These are phyloP conservation scores for Speoplatyrhinus poulsoni DNA, from an alignment of 2,113 vertebrate species.

Conservation along the genomic window DNA sequence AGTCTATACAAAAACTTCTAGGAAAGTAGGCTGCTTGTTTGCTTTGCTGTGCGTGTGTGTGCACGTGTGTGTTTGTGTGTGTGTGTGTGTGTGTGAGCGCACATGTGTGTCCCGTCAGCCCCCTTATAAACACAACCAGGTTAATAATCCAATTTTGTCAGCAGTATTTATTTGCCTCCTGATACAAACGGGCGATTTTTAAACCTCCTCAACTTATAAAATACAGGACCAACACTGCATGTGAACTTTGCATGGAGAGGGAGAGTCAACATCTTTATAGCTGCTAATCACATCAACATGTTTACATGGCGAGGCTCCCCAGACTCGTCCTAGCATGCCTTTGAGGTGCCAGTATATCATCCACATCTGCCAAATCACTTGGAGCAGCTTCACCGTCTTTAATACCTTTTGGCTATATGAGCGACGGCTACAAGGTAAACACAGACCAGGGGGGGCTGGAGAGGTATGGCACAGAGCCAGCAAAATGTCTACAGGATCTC, in stretches of 20 bases:
- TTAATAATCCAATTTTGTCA: slow-evolving; percentile 44
- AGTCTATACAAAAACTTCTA: slow-evolving; percentile 74
- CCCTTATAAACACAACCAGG: slow-evolving; percentile 46
- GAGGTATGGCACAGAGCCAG: not conserved
- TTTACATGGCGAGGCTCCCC: slow-evolving; percentile 11
- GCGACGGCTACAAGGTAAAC: too few relatives aligned
- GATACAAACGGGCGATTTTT: not conserved
- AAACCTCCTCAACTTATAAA: slow-evolving; percentile 5
- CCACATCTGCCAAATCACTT: slow-evolving; percentile 5
- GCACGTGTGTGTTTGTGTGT: slow-evolving; percentile 18
- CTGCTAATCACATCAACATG: slow-evolving; percentile 35
- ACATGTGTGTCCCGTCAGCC: not conserved
- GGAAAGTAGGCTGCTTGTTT: slow-evolving; percentile 74
- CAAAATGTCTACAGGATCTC: not conserved
- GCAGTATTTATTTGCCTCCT: slow-evolving; percentile 30
- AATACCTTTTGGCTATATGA: slow-evolving; percentile 16
- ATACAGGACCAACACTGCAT: slow-evolving; percentile 25
- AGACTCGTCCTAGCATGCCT: slow-evolving; percentile 22
- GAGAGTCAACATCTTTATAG: slow-evolving; percentile 42
- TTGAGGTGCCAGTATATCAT: slow-evolving; percentile 17
- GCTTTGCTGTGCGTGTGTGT: slow-evolving; percentile 25
- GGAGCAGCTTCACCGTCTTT: slow-evolving; percentile 17
- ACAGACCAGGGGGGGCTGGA: not conserved
- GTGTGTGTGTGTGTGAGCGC: not conserved
- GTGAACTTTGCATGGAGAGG: slow-evolving; percentile 12